These are phyloP conservation scores for Paramuricea clavata DNA, from an alignment of 92 coral and sea anemone species.

Conservation along the genomic window DNA sequence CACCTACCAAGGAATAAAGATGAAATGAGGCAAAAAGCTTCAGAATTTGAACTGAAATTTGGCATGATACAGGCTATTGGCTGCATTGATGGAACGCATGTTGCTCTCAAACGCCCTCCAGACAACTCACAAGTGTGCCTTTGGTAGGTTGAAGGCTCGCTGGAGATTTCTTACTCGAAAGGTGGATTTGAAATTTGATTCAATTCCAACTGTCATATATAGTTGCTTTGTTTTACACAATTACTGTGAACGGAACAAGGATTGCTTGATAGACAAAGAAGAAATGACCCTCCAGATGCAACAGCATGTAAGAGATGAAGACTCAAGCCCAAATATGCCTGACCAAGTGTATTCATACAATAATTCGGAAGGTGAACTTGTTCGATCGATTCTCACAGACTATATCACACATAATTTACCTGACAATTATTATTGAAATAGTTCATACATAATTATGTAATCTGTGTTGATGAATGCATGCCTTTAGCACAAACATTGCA, in stretches of 20 bases:
- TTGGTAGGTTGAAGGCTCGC: conserved; percentile 46
- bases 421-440: conserved; percentile 16
- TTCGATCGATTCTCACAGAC: conserved; percentile 55
- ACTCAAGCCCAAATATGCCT: conserved; percentile 49
- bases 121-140: conserved; percentile 30
- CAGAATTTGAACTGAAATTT: conserved; percentile 60
- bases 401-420: conserved; percentile 62
- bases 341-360: conserved; percentile 55
- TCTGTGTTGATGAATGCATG: background rate
- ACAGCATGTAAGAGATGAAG: conserved; percentile 29
- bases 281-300: conserved; percentile 21
- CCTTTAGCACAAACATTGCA: no score
- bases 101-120: conserved; percentile 48
- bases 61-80: conserved; percentile 53
- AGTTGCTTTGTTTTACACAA: conserved; percentile 40
- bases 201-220: conserved; percentile 39
- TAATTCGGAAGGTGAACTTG: conserved; percentile 57
- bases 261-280: background rate
- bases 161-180: conserved; percentile 51
- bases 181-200: conserved; percentile 43
- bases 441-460: no score
- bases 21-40: conserved; percentile 58
- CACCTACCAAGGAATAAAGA: conserved; percentile 56
- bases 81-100: conserved; percentile 34
- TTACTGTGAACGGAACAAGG: background rate